Percentiles rank a stretch among this genome's conserved stretches.
These are phyloP conservation scores for Rhopalosiphum padi DNA, from an alignment of 1,140 invertebrate species.

Conservation along the genomic window DNA sequence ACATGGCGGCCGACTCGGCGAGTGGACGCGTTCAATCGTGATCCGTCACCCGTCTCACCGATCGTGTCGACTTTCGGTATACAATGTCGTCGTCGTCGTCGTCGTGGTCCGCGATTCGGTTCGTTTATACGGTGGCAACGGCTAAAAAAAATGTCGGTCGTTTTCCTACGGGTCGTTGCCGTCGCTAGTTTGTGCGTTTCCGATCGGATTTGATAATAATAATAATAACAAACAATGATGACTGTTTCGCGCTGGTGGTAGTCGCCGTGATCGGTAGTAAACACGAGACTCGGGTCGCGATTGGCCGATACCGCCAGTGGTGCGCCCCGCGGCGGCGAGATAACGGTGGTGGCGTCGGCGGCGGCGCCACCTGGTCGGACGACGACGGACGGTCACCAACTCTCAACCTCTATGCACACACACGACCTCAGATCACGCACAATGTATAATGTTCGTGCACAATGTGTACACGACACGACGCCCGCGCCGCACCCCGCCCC, in stretches of 20 bases:
- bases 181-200: neutral
- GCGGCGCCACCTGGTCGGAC: constrained; percentile 27
- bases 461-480: neutral
- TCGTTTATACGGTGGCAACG: neutral
- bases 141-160: neutral
- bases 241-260: neutral
- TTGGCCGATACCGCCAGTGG: neutral
- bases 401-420: neutral
- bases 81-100: neutral
- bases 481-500: neutral
- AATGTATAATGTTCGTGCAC: no score
- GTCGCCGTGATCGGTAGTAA: neutral
- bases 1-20: neutral
- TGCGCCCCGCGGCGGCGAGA: constrained; percentile 5
- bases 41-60: neutral
- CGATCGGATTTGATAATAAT: neutral
- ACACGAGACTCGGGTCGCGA: neutral
- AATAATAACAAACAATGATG: neutral
- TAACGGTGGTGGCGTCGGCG: neutral
- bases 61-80: neutral
- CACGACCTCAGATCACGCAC: neutral
- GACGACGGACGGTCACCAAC: neutral
- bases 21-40: neutral
- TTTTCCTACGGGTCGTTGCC: neutral
- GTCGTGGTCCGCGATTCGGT: neutral